Percentiles rank a stretch among this genome's conserved stretches.
phyloP scores from a whole-genome alignment of 1,140 invertebrate species.

The Matsumurasca onukii region DNA sequence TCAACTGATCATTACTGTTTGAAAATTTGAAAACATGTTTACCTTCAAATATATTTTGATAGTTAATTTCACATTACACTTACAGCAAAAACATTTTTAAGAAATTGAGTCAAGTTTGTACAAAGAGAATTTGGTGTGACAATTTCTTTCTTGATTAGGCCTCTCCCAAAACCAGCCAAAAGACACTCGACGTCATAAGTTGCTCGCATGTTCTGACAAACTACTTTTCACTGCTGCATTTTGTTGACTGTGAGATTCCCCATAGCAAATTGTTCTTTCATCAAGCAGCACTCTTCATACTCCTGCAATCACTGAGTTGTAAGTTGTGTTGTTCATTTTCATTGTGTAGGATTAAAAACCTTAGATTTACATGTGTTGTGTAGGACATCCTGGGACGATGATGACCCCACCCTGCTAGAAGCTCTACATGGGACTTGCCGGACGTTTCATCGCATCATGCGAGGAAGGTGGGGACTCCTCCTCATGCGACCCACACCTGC shows the following conservation, averaged over 20 bases:
- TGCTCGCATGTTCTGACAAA: not conserved
- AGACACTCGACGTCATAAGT: too few relatives aligned
- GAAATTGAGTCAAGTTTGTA: too few relatives aligned
- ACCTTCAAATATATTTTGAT: not conserved
- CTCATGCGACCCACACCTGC: slow-evolving; percentile 77
- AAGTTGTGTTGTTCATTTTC: not conserved
- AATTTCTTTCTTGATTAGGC: too few relatives aligned
- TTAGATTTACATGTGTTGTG: slow-evolving; percentile 42
- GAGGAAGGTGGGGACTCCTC: slow-evolving; percentile 48
- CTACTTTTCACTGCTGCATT: not conserved
- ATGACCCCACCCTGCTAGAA: slow-evolving; percentile 61
- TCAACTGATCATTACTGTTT: too few relatives aligned
- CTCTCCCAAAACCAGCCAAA: too few relatives aligned
- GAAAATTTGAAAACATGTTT: not conserved
- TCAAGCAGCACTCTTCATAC: not conserved
- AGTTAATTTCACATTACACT: not conserved
- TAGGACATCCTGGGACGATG: slow-evolving; percentile 85
- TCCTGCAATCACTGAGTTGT: not conserved
- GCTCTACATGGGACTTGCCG: slow-evolving; percentile 90
- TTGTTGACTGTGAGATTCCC: not conserved
- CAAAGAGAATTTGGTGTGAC: too few relatives aligned
- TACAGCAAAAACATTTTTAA: not conserved
- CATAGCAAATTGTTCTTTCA: not conserved
- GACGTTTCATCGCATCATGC: slow-evolving; percentile 59
- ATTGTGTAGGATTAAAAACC: not conserved